Evolutionary conservation across 2,113 vertebrate genomes (phyloP).

Genomic region (Theristicus caerulescens): DNA sequence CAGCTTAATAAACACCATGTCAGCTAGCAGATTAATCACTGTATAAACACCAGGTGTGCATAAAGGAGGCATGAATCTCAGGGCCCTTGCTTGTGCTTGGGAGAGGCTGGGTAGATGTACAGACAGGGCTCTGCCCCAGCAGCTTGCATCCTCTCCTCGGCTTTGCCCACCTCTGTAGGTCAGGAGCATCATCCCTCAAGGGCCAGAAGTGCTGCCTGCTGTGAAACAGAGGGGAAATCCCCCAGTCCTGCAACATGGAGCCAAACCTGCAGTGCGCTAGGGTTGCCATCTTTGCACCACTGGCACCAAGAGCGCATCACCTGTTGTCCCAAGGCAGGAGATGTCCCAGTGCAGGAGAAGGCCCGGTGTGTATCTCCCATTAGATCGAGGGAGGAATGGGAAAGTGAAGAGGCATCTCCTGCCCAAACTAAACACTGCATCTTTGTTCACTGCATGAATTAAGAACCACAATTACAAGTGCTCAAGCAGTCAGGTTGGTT

Average conservation of each 20-base stretch:
- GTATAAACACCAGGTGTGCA: not conserved
- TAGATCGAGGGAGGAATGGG: not conserved
- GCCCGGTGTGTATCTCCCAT: rapidly evolving
- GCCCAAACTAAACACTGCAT: not conserved
- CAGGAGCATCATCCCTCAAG: not conserved
- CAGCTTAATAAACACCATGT: not conserved
- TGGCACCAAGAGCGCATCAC: not conserved
- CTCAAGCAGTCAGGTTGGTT: not conserved
- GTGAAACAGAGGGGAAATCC: not conserved
- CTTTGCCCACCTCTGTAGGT: not conserved
- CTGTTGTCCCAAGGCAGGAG: not conserved
- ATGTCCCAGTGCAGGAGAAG: not conserved
- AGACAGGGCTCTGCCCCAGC: not conserved
- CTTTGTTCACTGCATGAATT: not conserved
- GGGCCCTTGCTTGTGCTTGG: not conserved
- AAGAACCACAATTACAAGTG: not conserved
- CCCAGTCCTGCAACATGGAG: rapidly evolving
- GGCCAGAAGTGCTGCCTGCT: not conserved
- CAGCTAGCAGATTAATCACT: not conserved
- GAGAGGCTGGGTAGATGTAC: not conserved
- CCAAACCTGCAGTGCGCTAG: not conserved
- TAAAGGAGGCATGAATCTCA: not conserved
- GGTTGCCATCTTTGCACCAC: not conserved
- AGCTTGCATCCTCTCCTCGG: not conserved
- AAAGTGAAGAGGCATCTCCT: not conserved